These are phyloP conservation scores for Lacanobia wlatinum DNA, from an alignment of 2,888 invertebrate species.

Conservation along the genomic window DNA sequence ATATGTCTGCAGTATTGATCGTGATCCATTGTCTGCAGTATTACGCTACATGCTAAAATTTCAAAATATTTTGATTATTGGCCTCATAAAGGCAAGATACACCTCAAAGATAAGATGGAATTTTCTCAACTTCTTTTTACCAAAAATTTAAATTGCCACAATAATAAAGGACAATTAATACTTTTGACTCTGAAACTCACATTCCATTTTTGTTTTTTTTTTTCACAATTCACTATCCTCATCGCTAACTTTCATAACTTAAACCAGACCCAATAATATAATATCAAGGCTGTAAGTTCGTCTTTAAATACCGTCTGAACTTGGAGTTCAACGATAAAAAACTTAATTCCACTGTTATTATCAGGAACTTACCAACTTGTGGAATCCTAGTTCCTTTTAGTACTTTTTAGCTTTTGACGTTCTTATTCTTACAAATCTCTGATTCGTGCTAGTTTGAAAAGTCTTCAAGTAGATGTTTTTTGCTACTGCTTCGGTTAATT, in stretches of 20 bases:
- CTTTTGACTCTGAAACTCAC: not conserved
- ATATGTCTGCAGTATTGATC: no score
- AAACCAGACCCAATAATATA: constrained; percentile 11
- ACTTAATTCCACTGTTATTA: constrained; percentile 64
- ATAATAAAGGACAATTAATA: no score
- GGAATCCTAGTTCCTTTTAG: constrained; percentile 47
- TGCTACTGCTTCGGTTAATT: constrained; percentile 10
- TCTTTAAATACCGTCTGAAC: constrained; percentile 65
- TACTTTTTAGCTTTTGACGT: constrained; percentile 35
- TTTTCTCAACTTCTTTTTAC: no score
- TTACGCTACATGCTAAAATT: no score
- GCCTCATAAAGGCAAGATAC: no score
- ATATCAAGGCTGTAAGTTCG: constrained; percentile 60
- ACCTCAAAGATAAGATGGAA: no score
- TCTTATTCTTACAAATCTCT: constrained; percentile 42
- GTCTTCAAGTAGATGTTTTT: constrained; percentile 16
- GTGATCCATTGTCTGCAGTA: no score
- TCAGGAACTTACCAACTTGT: constrained; percentile 63
- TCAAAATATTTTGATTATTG: no score
- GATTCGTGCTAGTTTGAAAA: constrained; percentile 30
- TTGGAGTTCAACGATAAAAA: constrained; percentile 68
- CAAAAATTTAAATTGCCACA: no score
- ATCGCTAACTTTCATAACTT: constrained; percentile 12
- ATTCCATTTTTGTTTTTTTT: not conserved
- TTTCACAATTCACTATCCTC: not conserved